These are phyloP conservation scores for Trididemnum clinides DNA, from an alignment of 23 tunicate species.

Conservation along the genomic window DNA sequence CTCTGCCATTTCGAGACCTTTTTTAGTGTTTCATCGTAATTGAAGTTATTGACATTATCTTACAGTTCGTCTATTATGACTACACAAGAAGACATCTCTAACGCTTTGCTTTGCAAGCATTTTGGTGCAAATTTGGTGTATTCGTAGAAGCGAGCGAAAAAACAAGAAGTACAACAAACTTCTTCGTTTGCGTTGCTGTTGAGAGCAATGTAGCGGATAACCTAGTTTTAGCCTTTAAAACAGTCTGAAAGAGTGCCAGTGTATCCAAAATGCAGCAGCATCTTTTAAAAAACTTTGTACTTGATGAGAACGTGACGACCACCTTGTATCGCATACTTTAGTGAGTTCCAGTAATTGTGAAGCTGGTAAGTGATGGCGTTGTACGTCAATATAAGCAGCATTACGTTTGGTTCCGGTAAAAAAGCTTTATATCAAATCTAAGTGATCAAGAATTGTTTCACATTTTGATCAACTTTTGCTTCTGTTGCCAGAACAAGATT, in stretches of 20 bases:
- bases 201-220: background rate
- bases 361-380: background rate
- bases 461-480: too few relatives aligned
- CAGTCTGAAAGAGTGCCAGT: background rate
- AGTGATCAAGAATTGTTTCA: background rate
- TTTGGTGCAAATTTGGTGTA: background rate
- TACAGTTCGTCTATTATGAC: background rate
- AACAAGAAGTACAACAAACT: too few relatives aligned
- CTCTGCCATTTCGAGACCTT: background rate
- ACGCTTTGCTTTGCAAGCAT: background rate
- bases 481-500: too few relatives aligned
- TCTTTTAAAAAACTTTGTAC: background rate
- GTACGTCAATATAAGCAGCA: background rate
- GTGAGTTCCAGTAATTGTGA: background rate
- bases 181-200: too few relatives aligned
- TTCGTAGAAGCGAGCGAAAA: background rate
- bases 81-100: background rate
- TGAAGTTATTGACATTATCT: background rate
- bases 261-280: background rate
- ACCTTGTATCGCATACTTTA: background rate
- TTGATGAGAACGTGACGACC: background rate
- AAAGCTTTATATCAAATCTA: background rate
- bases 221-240: background rate
- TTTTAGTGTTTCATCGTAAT: background rate
- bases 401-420: background rate